Conservation (phyloP, 2,888 invertebrate species). For the Ceriagrion tenellum region DNA sequence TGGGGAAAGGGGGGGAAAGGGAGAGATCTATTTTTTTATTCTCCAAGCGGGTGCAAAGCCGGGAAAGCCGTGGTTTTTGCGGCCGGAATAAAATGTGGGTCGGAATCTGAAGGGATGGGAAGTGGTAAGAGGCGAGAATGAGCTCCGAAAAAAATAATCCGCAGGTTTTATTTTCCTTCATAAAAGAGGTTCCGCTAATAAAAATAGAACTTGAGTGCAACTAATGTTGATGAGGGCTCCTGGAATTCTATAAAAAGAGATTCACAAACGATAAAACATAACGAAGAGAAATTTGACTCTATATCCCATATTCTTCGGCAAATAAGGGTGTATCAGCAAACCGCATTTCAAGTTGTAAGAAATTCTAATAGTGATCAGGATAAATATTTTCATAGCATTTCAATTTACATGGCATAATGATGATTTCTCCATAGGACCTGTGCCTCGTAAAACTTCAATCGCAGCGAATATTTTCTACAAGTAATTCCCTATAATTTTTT, state of each 20-base stretch:
- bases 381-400: too few species aligned
- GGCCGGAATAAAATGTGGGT: slow-evolving; percentile 4
- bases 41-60: not conserved
- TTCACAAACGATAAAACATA: not conserved
- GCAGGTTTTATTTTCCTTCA: too few species aligned
- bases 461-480: too few species aligned
- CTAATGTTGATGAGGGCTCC: not conserved
- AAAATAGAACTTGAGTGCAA: not conserved
- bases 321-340: too few species aligned
- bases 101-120: not conserved
- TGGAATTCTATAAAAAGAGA: not conserved
- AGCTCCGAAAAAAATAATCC: not conserved
- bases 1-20: not conserved
- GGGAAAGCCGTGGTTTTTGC: not conserved
- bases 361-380: too few species aligned
- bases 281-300: not conserved
- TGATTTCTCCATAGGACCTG: too few species aligned
- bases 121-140: not conserved
- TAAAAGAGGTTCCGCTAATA: too few species aligned
- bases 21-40: not conserved
- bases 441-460: too few species aligned
- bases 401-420: too few species aligned
- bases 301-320: not conserved
- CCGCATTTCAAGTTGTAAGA: too few species aligned
- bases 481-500: too few species aligned